phyloP scores from a whole-genome alignment of 2,113 vertebrate genomes.

The Montifringilla adamsi region DNA sequence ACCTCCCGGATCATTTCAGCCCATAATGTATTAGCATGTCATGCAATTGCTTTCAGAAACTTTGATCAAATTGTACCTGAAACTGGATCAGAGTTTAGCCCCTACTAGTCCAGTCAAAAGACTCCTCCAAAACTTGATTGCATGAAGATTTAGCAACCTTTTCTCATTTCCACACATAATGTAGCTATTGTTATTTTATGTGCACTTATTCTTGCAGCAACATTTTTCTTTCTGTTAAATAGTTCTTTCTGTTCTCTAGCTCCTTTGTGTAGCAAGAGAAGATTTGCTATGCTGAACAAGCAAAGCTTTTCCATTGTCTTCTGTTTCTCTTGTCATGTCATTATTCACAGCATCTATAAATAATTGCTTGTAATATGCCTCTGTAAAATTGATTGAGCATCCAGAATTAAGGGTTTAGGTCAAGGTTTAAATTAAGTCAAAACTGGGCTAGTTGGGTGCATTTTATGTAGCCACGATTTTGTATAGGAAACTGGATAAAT shows the following conservation, averaged over 20 bases:
- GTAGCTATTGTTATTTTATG: not conserved
- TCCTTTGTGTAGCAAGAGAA: constrained; percentile 30
- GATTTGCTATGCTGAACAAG: constrained; percentile 35
- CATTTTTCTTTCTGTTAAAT: constrained; percentile 37
- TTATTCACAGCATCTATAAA: constrained; percentile 43
- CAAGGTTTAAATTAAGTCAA: constrained; percentile 12
- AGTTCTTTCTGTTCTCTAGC: not conserved
- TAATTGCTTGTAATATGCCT: constrained; percentile 1
- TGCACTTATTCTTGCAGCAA: not conserved
- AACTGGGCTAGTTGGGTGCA: not conserved
- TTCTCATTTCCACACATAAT: not conserved
- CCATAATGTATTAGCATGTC: not conserved
- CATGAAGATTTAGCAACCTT: not conserved
- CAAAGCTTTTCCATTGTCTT: constrained; percentile 8
- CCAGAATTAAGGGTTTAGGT: constrained; percentile 9
- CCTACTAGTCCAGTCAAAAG: not conserved
- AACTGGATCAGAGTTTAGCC: not conserved
- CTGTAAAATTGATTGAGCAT: constrained; percentile 7
- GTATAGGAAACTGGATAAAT: not conserved
- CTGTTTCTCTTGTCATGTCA: constrained; percentile 29
- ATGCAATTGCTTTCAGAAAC: not conserved
- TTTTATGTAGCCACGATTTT: not conserved
- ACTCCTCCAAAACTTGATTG: not conserved
- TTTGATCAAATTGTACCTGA: not conserved
- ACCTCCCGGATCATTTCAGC: not conserved